Conservation (phyloP, 2,888 invertebrate species). For the Athalia cordata region DNA sequence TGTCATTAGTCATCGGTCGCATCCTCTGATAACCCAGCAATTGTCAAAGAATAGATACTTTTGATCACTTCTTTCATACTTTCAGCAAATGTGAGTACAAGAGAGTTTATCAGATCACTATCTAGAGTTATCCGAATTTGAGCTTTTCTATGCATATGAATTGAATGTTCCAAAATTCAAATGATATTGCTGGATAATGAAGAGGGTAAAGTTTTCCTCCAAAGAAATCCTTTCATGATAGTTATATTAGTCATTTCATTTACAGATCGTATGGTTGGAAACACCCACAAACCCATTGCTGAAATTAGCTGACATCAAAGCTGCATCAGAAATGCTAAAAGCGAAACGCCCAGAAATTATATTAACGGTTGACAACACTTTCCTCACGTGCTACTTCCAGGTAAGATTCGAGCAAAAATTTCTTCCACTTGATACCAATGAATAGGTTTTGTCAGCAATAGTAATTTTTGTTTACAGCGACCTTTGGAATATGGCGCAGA, state of each 20-base stretch:
- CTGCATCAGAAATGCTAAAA: slow-evolving; percentile 80
- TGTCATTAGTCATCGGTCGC: background rate
- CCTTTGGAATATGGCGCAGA: slow-evolving; percentile 95
- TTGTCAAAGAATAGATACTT: slow-evolving; percentile 16
- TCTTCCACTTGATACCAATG: background rate
- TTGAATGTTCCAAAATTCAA: background rate
- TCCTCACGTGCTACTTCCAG: slow-evolving; percentile 91
- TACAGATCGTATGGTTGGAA: slow-evolving; percentile 93
- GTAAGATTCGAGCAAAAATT: slow-evolving; percentile 64
- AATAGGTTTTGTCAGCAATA: slow-evolving; percentile 4
- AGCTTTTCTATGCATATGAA: no score
- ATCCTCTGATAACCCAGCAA: background rate
- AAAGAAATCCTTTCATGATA: background rate
- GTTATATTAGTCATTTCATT: slow-evolving; percentile 51
- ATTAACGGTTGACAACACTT: slow-evolving; percentile 94
- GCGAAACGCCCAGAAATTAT: slow-evolving; percentile 76
- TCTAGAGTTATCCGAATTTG: no score
- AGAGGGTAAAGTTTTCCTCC: background rate
- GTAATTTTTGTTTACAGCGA: slow-evolving; percentile 75
- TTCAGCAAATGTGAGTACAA: no score
- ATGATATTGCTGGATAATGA: background rate
- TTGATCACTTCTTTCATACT: slow-evolving; percentile 46
- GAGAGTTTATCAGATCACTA: no score
- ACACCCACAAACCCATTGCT: slow-evolving; percentile 96
- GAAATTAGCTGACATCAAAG: slow-evolving; percentile 91